phyloP scores from a whole-genome alignment of 2,888 invertebrate species.

The Cataglyphis cursor region DNA sequence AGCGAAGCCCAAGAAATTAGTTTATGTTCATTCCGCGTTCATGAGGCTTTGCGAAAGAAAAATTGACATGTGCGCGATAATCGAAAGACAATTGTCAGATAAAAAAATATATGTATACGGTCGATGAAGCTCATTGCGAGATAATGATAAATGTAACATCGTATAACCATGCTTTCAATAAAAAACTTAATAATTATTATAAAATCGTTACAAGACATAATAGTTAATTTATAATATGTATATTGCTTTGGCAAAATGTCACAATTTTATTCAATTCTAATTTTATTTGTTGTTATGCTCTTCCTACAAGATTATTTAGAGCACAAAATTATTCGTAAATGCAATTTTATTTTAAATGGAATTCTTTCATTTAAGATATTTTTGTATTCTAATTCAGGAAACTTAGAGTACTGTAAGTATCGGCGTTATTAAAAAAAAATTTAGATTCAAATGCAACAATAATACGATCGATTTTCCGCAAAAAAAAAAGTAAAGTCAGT shows the following conservation, averaged over 20 bases:
- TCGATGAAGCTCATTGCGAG: not conserved
- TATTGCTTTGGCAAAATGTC: not conserved
- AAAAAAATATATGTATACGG: not conserved
- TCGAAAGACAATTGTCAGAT: not conserved
- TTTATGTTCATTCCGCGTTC: conserved; percentile 17
- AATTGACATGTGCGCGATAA: not conserved
- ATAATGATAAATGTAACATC: not conserved
- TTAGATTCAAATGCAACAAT: not conserved
- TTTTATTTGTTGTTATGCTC: not conserved
- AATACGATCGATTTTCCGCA: not conserved
- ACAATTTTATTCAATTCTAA: not conserved
- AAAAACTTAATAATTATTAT: not conserved
- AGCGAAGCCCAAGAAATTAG: conserved; percentile 34
- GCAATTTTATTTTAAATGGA: conserved; percentile 6
- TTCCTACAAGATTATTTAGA: not conserved
- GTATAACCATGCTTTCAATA: not conserved
- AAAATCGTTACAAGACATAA: not conserved
- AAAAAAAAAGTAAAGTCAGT: not conserved
- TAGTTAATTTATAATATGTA: not conserved
- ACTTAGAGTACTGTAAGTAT: not conserved
- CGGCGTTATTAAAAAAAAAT: not conserved
- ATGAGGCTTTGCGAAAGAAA: not conserved
- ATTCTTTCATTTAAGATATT: not conserved
- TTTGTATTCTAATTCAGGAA: not conserved
- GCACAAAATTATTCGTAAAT: not conserved